These are phyloP conservation scores for Protophormia terraenovae DNA, from an alignment of 2,888 invertebrate genomes.

Conservation along the genomic window DNA sequence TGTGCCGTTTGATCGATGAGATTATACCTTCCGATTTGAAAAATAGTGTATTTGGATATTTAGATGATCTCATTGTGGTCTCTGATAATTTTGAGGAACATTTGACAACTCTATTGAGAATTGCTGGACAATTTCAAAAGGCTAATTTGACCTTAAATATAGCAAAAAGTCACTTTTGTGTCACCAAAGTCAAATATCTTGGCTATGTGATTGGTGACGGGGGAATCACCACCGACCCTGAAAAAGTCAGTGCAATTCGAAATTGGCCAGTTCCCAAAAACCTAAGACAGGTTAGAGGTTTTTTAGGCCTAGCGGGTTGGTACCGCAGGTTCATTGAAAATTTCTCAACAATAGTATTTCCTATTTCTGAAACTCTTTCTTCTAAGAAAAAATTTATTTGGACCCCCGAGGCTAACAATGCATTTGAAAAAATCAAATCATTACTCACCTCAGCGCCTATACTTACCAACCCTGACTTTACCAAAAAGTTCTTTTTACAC, in stretches of 20 bases:
- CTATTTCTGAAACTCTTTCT: slow-evolving; percentile 43
- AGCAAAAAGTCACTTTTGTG: slow-evolving; percentile 55
- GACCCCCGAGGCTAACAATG: slow-evolving; percentile 25
- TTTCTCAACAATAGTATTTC: slow-evolving; percentile 51
- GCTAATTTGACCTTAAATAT: slow-evolving; percentile 61
- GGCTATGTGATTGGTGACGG: slow-evolving; percentile 60
- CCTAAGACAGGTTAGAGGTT: slow-evolving; percentile 63
- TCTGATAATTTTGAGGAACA: slow-evolving; percentile 48
- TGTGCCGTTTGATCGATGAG: slow-evolving; percentile 57
- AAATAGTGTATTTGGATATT: too few relatives aligned
- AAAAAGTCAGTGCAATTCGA: slow-evolving; percentile 21
- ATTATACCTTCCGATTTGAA: slow-evolving; percentile 51
- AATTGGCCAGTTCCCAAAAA: slow-evolving; percentile 63
- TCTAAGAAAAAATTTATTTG: too few relatives aligned
- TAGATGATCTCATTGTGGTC: slow-evolving; percentile 43
- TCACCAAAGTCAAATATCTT: too few relatives aligned
- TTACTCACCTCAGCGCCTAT: slow-evolving; percentile 21
- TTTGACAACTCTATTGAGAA: slow-evolving; percentile 16
- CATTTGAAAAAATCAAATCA: slow-evolving; percentile 35
- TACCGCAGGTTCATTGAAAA: slow-evolving; percentile 65
- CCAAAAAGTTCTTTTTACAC: slow-evolving; percentile 8
- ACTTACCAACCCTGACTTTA: background rate
- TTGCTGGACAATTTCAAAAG: slow-evolving; percentile 32
- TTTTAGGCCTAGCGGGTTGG: slow-evolving; percentile 68
- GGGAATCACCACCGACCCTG: slow-evolving; percentile 41